Base-by-base conservation (phyloP, 2,113 vertebrate species). In the Protobothrops flavoviridis region DNA sequence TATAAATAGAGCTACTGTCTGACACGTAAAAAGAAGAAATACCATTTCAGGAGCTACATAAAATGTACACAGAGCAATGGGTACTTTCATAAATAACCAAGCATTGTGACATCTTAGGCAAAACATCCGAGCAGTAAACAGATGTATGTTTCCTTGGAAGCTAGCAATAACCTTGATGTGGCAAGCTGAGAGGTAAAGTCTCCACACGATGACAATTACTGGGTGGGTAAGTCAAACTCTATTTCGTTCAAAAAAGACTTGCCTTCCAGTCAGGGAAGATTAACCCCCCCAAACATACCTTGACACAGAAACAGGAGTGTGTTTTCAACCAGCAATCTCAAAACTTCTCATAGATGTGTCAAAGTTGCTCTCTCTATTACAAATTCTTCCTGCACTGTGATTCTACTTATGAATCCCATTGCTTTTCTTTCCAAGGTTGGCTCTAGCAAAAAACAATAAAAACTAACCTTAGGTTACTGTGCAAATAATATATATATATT, bases 161-260 rank as follows among this genome's bases (percentile, higher is more conserved):
- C 21, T 33, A 81, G 88, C 39, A 20, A 43, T 91, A 81, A 92
- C n/a, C 50, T 92, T 86, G 90, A 93, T 94, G 89, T 94, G 45
- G 52, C 88, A 45, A 17, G 45, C 61, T 12, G 17, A 56, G n/a
- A 88, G 85, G 6, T 91, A 91, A 24, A 48, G 52, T 93, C 61
- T 64, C 69, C 55, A 89, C 29, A 91, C 3, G 87, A 57, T 81
- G 20, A 90, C 59, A 87, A 90, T 61, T 33, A 87, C n/a, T 61
- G 59, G 74, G 85, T 39, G 29, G 50, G 6, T 33, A 50, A 85
- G 6, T 90, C 45, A 90, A 8, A 74, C 7, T 48, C 15, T 7
- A 13, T 24, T 86, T 24, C 9, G 1, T 48, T 59, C 11, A 50
- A 13, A 53, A 50, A 29, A 87, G 24, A 20, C 26, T 21, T 52